phyloP scores from a whole-genome alignment of 2,113 vertebrate species.

The Caracal caracal region DNA sequence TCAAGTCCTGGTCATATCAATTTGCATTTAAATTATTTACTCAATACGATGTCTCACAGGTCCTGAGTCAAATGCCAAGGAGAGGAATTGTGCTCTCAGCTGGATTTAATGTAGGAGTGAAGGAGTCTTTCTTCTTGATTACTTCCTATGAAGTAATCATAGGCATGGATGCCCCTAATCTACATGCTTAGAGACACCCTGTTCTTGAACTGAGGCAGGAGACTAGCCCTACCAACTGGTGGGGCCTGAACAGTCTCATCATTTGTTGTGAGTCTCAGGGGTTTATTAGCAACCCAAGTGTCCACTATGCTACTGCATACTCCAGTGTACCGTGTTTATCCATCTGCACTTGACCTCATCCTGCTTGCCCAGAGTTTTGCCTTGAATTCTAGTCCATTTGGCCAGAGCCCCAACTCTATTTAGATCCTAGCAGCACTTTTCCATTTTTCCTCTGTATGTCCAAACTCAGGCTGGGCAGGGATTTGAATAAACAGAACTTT shows the following conservation, averaged over 20 bases:
- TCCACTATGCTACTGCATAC: background rate
- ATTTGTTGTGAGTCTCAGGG: background rate
- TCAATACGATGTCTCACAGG: background rate
- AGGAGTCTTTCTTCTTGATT: slow-evolving; percentile 1
- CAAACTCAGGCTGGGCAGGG: background rate
- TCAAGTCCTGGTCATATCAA: background rate
- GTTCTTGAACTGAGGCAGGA: background rate
- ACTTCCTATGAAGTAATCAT: too few relatives aligned
- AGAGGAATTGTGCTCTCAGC: background rate
- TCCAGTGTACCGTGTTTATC: background rate
- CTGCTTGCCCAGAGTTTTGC: background rate
- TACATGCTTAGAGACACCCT: background rate
- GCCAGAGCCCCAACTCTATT: background rate
- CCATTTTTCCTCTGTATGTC: background rate
- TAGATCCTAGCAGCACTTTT: background rate
- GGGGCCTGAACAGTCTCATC: background rate
- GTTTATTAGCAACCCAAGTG: background rate
- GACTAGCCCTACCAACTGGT: background rate
- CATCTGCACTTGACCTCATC: background rate
- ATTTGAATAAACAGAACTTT: slow-evolving; percentile 40
- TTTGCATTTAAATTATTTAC: slow-evolving; percentile 16
- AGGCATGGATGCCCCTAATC: background rate
- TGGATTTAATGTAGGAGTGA: background rate
- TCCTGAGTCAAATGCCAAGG: slow-evolving; percentile 12
- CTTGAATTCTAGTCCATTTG: background rate